phyloP scores from a whole-genome alignment of 2,888 invertebrate species.

The Leptinotarsa tumamoca region DNA sequence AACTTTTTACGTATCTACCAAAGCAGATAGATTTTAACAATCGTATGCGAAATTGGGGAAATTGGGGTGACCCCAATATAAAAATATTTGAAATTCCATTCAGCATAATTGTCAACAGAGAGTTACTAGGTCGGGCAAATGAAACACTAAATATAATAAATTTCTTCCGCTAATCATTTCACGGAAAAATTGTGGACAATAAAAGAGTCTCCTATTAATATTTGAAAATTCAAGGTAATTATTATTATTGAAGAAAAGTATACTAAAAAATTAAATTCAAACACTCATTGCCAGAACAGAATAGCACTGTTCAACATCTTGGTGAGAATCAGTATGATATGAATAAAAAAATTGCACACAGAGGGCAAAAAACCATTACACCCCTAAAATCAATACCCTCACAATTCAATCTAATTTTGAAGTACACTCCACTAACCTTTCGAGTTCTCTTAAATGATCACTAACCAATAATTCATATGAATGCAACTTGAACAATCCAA shows the following conservation, averaged over 20 bases:
- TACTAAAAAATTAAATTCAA: background rate
- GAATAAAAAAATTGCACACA: conserved; percentile 12
- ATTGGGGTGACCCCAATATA: conserved; percentile 62
- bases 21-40: conserved; percentile 45
- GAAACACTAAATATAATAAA: background rate
- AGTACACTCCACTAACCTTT: conserved; percentile 39
- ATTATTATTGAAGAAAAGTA: background rate
- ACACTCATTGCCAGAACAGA: background rate
- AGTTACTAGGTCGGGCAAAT: conserved; percentile 32
- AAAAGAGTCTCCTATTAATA: background rate
- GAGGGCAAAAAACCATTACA: conserved; percentile 31
- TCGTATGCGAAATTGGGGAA: conserved; percentile 56
- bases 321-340: no score
- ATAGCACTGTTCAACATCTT: background rate
- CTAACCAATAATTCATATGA: background rate
- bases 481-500: conserved; percentile 26
- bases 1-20: background rate
- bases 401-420: conserved; percentile 51
- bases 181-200: background rate
- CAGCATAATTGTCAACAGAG: conserved; percentile 57
- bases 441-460: conserved; percentile 26
- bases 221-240: background rate
- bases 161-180: background rate
- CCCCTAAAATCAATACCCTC: conserved; percentile 54
- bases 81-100: conserved; percentile 64